Evolutionary conservation across 2,113 vertebrate species (phyloP).

Genomic region (Ammodytes marinus): DNA sequence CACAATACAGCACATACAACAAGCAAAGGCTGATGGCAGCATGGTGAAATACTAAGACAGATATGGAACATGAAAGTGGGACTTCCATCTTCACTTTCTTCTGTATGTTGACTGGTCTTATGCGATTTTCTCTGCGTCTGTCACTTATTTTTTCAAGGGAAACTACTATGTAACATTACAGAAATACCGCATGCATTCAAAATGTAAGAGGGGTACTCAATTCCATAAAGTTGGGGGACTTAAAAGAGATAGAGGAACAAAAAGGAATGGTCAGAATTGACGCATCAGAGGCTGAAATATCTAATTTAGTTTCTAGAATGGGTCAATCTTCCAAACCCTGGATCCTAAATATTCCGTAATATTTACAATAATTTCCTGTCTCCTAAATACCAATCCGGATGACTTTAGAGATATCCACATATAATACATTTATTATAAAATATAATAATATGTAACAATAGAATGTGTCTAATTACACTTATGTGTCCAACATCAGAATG

Average conservation of each 20-base stretch:
- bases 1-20: neutral
- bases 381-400: no score
- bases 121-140: no score
- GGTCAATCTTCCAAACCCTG: neutral
- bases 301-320: neutral
- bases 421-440: no score
- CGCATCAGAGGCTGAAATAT: no score
- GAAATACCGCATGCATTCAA: neutral
- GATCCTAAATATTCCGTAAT: neutral
- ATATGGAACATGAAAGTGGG: neutral
- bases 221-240: no score
- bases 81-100: neutral
- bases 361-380: no score
- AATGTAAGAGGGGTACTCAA: no score
- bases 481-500: no score
- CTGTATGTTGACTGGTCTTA: neutral
- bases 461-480: neutral
- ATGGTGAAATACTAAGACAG: neutral
- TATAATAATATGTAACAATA: no score
- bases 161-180: neutral
- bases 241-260: neutral
- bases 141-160: neutral
- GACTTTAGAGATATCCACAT: no score
- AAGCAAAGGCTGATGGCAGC: neutral
- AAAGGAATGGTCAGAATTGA: no score